Evolutionary conservation across 1,140 invertebrate species (phyloP), one percentile per base, ranked within the genome.

Genomic region (Probaryconus sp.): DNA sequence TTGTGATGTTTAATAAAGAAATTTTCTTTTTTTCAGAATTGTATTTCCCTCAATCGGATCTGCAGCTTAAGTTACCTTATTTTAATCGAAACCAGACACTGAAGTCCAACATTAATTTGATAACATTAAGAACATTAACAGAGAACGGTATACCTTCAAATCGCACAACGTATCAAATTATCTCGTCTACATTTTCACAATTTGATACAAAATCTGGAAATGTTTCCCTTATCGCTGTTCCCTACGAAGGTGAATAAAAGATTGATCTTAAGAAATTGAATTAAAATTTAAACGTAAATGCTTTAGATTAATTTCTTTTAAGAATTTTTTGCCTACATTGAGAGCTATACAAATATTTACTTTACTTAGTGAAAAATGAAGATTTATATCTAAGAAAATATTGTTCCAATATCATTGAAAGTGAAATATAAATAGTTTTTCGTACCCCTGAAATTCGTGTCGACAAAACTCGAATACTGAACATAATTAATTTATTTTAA

Each of bases 21-120:
- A 16, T 3, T 53, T 10, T 48, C 55, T 40, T 65, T 68, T 77
- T 76, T 85, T 77, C 80, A 88, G 86, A 73, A 18, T 35, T 88
- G 2, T 88, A 88, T 50, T 87, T 86, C 65, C 82, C 86, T 16
- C 86, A 87, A 50, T 87, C 86, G 4, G 75, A 87, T 40, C 35
- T 87, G 33, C 76, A 67, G 5, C 30, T 86, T 9, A 78, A 78
- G 26, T 30, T 86, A 17, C 86, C 86, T 1, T 82, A 83, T 10
- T 40, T 78, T 2, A 3, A 26, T 13, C 40, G 58, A 24, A 74
- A 81, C 65, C 48, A 43, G 24, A 61, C 67, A 7, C 35, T 76
- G 11, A 55, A 50, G 31, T 50, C 76, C n/a, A 53, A 69, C 17
- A 10, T 85, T 5, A 79, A 76, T 16, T 21, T 87, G 35, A 47